phyloP scores from a whole-genome alignment of 2,888 invertebrate genomes.

The Antheraea assamensis region DNA sequence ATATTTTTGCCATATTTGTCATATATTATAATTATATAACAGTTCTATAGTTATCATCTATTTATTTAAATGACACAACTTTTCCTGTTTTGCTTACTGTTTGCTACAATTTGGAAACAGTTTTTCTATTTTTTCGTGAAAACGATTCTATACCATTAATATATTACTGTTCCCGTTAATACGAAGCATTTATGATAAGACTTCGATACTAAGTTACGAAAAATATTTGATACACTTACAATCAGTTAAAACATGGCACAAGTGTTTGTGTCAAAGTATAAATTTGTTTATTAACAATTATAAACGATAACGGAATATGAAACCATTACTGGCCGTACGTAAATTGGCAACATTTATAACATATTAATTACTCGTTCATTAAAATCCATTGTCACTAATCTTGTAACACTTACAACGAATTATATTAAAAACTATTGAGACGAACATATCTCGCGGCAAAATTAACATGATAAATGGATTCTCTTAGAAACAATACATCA shows the following conservation, averaged over 20 bases:
- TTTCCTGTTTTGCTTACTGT: constrained; percentile 63
- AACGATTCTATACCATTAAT: constrained; percentile 22
- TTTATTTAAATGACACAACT: constrained; percentile 76
- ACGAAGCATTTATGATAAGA: constrained; percentile 34
- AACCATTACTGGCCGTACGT: constrained; percentile 63
- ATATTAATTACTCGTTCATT: constrained; percentile 37
- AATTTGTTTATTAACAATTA: constrained; percentile 31
- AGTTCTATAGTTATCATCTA: constrained; percentile 67
- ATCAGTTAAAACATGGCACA: constrained; percentile 62
- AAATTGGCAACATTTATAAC: constrained; percentile 53
- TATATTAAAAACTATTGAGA: constrained; percentile 25
- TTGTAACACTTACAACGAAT: constrained; percentile 38
- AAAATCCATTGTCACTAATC: constrained; percentile 49
- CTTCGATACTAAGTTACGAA: constrained; percentile 16
- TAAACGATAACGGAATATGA: constrained; percentile 42
- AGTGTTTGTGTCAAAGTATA: constrained; percentile 58
- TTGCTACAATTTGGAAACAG: constrained; percentile 59
- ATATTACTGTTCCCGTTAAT: constrained; percentile 38
- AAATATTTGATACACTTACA: constrained; percentile 19
- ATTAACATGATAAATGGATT: constrained; percentile 21
- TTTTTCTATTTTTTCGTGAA: constrained; percentile 29
- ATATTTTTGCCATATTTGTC: constrained; percentile 74
- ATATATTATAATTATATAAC: constrained; percentile 74
- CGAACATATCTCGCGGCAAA: constrained; percentile 21
- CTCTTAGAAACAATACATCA: constrained; percentile 1